Base-by-base conservation (phyloP, 1,140 invertebrate genomes). In the Dendroctonus valens region DNA sequence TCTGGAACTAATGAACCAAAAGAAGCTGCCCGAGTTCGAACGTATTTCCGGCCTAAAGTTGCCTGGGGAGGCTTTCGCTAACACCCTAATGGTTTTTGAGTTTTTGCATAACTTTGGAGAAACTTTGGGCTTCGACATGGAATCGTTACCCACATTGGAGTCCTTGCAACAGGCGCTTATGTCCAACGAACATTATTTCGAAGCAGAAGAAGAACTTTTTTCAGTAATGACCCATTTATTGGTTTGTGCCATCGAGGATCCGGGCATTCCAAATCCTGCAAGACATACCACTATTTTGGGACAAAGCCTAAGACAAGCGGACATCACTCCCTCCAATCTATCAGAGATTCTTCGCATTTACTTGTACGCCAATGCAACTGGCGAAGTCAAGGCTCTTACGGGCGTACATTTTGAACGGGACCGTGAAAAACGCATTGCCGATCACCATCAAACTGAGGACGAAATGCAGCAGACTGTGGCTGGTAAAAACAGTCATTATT, bases 61-160 rank as follows among this genome's bases (percentile, higher is more conserved):
- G 8, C 83, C 90, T 0, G 93, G 93, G 0, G 88, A 92, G 76
- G 93, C 94, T 0, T 94, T 96, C 81, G 89, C 92, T 3, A 93
- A 97, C 80, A 83, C 91, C 42, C 82, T 97, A 5, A 96, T 97
- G 91, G 90, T 96, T 3, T 92, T 92, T 75, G 95, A 98, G 81
- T 98, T 98, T 78, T 82, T 97, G 51, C 91, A 96, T 73, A 98
- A 96, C 78, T 98, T 98, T 77, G 93, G 93, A 37, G 91, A 94
- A 79, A 94, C 93, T 0, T 81, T 98, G 7, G 94, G 94, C 48
- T 96, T 97, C 75, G 92, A 95, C 75, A 89, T 92, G 84, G 93
- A 95, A 44, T 89, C 90, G 0, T 77, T 97, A 48, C 94, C 94
- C 5, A 90, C 88, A 0, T 76, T 98, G 59, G 90, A 92, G 73